phyloP scores from a whole-genome alignment of 2,797 vertebrate genomes.

The Fistularia tabacaria region DNA sequence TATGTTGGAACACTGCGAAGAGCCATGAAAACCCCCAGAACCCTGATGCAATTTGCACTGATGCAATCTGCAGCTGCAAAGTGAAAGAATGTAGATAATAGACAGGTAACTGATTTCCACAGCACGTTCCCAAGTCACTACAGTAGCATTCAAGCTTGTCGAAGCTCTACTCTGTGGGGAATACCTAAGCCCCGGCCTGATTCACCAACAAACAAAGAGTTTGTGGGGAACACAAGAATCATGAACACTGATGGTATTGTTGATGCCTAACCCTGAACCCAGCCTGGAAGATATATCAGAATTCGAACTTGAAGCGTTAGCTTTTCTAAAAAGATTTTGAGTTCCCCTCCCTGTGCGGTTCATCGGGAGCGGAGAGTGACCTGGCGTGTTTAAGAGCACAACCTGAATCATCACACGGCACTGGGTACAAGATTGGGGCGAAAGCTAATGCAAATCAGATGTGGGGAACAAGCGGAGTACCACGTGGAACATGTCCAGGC shows the following conservation, averaged over 20 bases:
- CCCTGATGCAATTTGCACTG: constrained; percentile 18
- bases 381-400: constrained; percentile 18
- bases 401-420: constrained; percentile 25
- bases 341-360: constrained; percentile 20
- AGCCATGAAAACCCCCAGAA: background rate
- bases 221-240: constrained; percentile 30
- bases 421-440: constrained; percentile 1
- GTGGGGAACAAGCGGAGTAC: constrained; percentile 28
- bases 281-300: constrained; percentile 33
- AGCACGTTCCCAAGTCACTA: constrained; percentile 41
- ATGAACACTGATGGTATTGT: constrained; percentile 58
- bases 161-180: constrained; percentile 34
- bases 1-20: constrained; percentile 4
- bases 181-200: constrained; percentile 50
- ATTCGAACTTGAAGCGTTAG: constrained; percentile 18
- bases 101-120: constrained; percentile 46
- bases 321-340: constrained; percentile 1
- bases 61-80: constrained; percentile 27
- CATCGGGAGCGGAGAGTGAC: constrained; percentile 35
- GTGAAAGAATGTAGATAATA: constrained; percentile 55
- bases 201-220: constrained; percentile 42
- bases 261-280: constrained; percentile 25
- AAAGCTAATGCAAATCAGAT: constrained; percentile 50
- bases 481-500: constrained; percentile 43
- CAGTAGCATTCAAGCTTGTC: constrained; percentile 32